Base-by-base conservation (phyloP, 2,888 invertebrate species). In the Encarsia formosa region DNA sequence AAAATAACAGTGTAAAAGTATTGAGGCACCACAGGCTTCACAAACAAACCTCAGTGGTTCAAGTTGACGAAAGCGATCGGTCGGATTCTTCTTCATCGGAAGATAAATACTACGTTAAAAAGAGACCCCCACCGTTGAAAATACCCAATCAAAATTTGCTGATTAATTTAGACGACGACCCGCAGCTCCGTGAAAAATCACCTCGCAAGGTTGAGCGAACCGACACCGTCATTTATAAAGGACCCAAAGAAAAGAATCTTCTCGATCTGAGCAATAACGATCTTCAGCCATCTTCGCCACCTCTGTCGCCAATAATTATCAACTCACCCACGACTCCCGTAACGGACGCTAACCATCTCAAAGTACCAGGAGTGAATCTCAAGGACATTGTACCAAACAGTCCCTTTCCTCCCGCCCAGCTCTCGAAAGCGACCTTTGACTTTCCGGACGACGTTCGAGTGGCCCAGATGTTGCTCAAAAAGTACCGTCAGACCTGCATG, bases 161-260 rank as follows among this genome's bases (percentile, higher is more conserved):
- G 8, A 47, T 46, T 9, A 47, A 52, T n/a, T 8, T 52, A 3
- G 29, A 35, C 13, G 50, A 50, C 9, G 50, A 56, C 2, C 32
- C 31, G 2, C 41, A 32, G 23, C 20, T 5, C 38, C 6, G 19
- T 19, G 19, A 38, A 13, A 38, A 38, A 35, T 35, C 35, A 19
- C 16, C 59, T 2, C 61, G 61, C 5, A 65, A 57, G 44, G 63
- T 70, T 5, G 63, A 61, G 32, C 59, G 69, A 23, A 66, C 63
- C 5, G 66, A 66, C 40, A 70, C 70, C 0, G 70, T 70, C 11
- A 69, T 69, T 32, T 70, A 70, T 39, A 68, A 66, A 47, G 67
- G 67, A 9, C 65, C 65, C 2, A 48, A 53, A 4, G 64, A 60
- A 22, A 56, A 56, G 16, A 51, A 44, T 24, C 31, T 49, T 3